Conservation (phyloP, 2,797 vertebrate species). For the Danionella dracula region DNA sequence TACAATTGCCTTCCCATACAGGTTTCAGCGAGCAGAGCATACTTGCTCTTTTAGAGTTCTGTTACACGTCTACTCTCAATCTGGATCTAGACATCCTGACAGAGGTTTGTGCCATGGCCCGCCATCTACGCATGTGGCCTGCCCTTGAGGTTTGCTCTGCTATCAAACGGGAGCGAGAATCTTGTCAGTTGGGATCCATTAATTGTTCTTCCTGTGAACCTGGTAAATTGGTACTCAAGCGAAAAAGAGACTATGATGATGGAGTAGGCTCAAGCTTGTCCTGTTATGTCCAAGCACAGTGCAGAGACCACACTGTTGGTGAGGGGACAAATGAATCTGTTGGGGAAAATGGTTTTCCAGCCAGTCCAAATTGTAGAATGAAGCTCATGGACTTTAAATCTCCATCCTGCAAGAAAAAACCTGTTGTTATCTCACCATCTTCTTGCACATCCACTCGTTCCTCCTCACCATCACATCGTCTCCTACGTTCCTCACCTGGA, state of each 20-base stretch:
- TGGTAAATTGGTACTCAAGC: slow-evolving; percentile 33
- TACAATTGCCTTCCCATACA: slow-evolving; percentile 39
- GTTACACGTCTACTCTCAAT: slow-evolving; percentile 74
- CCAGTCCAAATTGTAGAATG: slow-evolving; percentile 70
- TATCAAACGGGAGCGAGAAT: slow-evolving; percentile 67
- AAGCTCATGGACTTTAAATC: slow-evolving; percentile 81
- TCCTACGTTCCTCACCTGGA: slow-evolving; percentile 69
- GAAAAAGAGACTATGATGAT: slow-evolving; percentile 41
- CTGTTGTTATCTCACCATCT: slow-evolving; percentile 44
- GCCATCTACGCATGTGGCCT: slow-evolving; percentile 78
- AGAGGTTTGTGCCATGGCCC: slow-evolving; percentile 74
- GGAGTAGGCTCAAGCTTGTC: slow-evolving; percentile 15
- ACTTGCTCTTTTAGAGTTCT: slow-evolving; percentile 74
- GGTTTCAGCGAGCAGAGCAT: slow-evolving; percentile 73
- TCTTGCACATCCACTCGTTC: slow-evolving; percentile 45
- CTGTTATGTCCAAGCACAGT: slow-evolving; percentile 36
- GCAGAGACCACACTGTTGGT: slow-evolving; percentile 27
- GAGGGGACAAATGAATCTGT: slow-evolving; percentile 46
- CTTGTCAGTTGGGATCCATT: slow-evolving; percentile 15
- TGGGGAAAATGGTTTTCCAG: slow-evolving; percentile 53
- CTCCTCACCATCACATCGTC: slow-evolving; percentile 54
- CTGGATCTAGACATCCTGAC: slow-evolving; percentile 66
- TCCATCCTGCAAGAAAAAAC: slow-evolving; percentile 66
- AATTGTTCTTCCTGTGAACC: slow-evolving; percentile 4
- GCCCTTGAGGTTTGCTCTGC: slow-evolving; percentile 74